Evolutionary conservation across 2,113 vertebrate genomes (phyloP).

Genomic region (Planiliza haematocheilus): DNA sequence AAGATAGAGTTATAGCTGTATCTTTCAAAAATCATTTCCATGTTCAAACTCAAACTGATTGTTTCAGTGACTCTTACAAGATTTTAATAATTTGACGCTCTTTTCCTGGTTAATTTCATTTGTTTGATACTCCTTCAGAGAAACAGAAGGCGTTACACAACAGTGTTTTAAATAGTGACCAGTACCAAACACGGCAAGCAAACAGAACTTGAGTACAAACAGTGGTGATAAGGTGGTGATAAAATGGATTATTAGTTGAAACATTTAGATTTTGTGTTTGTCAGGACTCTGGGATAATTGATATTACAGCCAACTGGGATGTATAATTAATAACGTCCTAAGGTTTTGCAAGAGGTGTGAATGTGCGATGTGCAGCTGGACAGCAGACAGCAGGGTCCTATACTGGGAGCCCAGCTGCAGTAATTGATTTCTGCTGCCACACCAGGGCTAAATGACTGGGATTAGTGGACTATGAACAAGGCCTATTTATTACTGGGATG

Average conservation of each 20-base stretch:
- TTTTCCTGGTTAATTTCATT: too few relatives aligned
- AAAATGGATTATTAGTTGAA: too few relatives aligned
- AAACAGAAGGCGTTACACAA: background rate
- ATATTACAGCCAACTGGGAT: background rate
- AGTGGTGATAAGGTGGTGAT: background rate
- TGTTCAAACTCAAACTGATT: too few relatives aligned
- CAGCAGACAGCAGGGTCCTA: conserved; percentile 20
- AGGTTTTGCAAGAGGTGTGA: conserved; percentile 8
- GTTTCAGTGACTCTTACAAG: too few relatives aligned
- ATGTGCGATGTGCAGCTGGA: conserved; percentile 34
- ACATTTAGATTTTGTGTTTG: too few relatives aligned
- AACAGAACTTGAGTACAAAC: background rate
- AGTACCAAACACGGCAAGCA: too few relatives aligned
- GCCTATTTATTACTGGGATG: conserved; percentile 76
- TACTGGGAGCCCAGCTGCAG: conserved; percentile 62
- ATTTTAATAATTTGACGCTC: too few relatives aligned
- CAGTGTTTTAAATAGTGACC: too few relatives aligned
- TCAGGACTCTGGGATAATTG: background rate
- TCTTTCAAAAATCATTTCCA: too few relatives aligned
- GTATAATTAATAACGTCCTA: background rate
- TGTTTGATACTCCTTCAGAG: too few relatives aligned
- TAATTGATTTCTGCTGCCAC: conserved; percentile 74
- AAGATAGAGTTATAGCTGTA: too few relatives aligned
- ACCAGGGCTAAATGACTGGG: conserved; percentile 66
- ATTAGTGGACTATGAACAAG: conserved; percentile 78